phyloP scores from a whole-genome alignment of 2,797 vertebrate genomes.

The Toxotes lorentzi region DNA sequence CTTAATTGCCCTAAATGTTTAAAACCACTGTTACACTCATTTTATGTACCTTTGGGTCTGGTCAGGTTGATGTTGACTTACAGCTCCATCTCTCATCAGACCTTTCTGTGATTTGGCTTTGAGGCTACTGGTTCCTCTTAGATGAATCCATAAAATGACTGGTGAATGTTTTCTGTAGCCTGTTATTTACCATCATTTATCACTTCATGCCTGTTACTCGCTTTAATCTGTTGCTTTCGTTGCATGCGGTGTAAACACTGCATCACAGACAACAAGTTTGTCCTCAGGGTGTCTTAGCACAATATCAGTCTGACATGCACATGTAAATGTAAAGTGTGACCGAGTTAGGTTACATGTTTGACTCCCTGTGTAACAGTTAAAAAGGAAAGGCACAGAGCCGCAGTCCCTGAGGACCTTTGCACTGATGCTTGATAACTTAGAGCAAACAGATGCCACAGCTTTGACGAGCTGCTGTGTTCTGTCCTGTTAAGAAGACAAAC shows the following conservation, averaged over 20 bases:
- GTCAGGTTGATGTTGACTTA: constrained; percentile 9
- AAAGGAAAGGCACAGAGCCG: constrained; percentile 35
- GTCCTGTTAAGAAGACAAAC: constrained; percentile 80
- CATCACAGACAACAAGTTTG: constrained; percentile 23
- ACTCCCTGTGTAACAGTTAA: constrained; percentile 66
- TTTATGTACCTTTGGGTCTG: too few species aligned
- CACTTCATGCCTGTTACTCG: background rate
- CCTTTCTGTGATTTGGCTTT: constrained; percentile 8
- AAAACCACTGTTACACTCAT: too few species aligned
- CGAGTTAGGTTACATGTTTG: constrained; percentile 46
- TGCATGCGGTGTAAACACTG: constrained; percentile 9
- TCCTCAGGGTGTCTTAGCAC: constrained; percentile 47
- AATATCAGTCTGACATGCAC: constrained; percentile 68
- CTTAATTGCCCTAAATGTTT: too few species aligned
- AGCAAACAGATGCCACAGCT: constrained; percentile 75
- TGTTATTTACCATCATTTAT: constrained; percentile 23
- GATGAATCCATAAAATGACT: constrained; percentile 1
- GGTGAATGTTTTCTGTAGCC: constrained; percentile 21
- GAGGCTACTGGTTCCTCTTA: constrained; percentile 1
- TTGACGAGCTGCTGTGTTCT: constrained; percentile 78
- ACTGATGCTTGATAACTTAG: constrained; percentile 71
- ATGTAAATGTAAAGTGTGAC: constrained; percentile 63
- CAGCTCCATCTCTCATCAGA: constrained; percentile 24
- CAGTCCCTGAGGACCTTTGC: constrained; percentile 60
- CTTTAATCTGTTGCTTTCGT: constrained; percentile 16